phyloP scores from a whole-genome alignment of 2,888 invertebrate species.

The Tenthredo scrophulariae region DNA sequence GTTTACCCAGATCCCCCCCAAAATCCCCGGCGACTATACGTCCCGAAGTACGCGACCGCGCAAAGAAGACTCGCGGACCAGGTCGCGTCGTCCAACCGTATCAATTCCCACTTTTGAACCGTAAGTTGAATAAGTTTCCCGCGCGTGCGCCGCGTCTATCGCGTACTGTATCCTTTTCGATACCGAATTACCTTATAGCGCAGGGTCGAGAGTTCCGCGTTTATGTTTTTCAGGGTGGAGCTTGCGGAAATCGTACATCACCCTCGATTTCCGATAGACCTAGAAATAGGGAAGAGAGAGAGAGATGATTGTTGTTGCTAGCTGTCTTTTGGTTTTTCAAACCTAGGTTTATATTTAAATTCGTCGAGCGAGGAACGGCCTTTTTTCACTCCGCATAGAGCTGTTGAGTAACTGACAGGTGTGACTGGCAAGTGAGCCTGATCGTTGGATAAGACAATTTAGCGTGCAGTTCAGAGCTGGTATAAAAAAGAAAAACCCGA shows the following conservation, averaged over 20 bases:
- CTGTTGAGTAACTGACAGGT: conserved; percentile 38
- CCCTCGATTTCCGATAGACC: neutral
- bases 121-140: conserved; percentile 6
- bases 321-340: neutral
- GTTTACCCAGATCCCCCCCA: neutral
- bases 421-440: conserved; percentile 25
- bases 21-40: neutral
- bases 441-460: conserved; percentile 31
- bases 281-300: too few relatives aligned
- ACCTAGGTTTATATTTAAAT: neutral
- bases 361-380: neutral
- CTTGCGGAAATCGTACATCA: neutral
- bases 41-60: conserved; percentile 28
- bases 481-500: neutral
- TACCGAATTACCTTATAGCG: conserved; percentile 23
- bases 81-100: conserved; percentile 26
- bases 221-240: conserved; percentile 38
- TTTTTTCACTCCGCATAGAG: neutral
- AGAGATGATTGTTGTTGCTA: neutral
- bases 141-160: neutral
- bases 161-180: neutral
- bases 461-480: conserved; percentile 3
- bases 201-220: neutral
- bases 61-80: conserved; percentile 24
- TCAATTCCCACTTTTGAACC: conserved; percentile 44